A percentile compares a stretch with the other conserved stretches of the same genome.
Conservation (phyloP, 2,888 invertebrate genomes). For the Cancer borealis region DNA sequence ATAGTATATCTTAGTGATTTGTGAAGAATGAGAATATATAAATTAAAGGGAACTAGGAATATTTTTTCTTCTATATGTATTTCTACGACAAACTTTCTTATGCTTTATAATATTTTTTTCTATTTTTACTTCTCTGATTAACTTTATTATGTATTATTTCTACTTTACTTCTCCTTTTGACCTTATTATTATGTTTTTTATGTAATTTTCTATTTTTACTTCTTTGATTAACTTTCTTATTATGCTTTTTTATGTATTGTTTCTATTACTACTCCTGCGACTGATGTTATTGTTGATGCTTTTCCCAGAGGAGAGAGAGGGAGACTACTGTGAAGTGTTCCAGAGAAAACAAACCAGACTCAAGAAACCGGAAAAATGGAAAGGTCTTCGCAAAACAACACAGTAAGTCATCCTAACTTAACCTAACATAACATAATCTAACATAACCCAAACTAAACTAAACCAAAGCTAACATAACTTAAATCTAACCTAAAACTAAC, state of each 20-base stretch:
- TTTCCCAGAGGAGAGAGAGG: constrained; percentile 86
- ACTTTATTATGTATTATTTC: too few relatives aligned
- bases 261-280: too few relatives aligned
- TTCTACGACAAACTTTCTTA: neutral
- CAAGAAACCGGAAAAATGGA: constrained; percentile 93
- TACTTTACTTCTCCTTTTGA: neutral
- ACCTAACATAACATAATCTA: too few relatives aligned
- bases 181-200: neutral
- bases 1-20: too few relatives aligned
- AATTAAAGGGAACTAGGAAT: neutral
- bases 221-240: neutral
- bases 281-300: neutral
- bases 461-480: too few relatives aligned
- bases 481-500: too few relatives aligned
- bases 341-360: constrained; percentile 89
- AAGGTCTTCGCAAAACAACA: constrained; percentile 88
- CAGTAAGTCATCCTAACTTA: constrained; percentile 81
- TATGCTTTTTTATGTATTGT: too few relatives aligned
- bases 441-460: too few relatives aligned
- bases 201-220: neutral
- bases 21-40: too few relatives aligned
- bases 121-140: neutral
- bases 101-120: neutral
- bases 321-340: constrained; percentile 92
- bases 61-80: too few relatives aligned